Evolutionary conservation across 2,113 vertebrate species (phyloP).

Genomic region (Gallinago media): DNA sequence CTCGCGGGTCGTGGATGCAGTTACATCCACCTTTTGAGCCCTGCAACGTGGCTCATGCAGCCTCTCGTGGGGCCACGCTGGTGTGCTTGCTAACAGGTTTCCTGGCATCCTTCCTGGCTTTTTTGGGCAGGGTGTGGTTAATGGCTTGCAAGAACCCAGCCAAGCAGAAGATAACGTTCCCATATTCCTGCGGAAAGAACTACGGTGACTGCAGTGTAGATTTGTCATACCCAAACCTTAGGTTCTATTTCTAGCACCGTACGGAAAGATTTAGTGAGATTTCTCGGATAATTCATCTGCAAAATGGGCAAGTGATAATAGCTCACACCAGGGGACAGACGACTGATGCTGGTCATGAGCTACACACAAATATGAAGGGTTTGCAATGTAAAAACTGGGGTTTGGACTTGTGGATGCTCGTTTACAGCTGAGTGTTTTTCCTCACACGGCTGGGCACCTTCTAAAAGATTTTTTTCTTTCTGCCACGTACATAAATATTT

Average conservation of each 20-base stretch:
- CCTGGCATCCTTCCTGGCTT: neutral
- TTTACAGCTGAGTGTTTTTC: neutral
- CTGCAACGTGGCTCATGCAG: neutral
- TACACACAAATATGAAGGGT: neutral
- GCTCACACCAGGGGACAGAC: neutral
- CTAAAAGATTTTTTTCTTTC: neutral
- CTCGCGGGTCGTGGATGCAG: neutral
- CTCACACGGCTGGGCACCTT: neutral
- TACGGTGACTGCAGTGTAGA: neutral
- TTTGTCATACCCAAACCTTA: slow-evolving; percentile 16
- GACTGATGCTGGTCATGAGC: neutral
- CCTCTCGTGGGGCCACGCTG: neutral
- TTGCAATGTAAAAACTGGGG: neutral
- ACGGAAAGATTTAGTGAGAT: slow-evolving; percentile 19
- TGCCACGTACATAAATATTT: neutral
- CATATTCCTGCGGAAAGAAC: neutral
- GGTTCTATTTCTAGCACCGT: slow-evolving; percentile 24
- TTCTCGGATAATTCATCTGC: neutral
- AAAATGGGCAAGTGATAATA: slow-evolving; percentile 6
- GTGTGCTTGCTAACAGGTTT: neutral
- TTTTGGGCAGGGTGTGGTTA: slow-evolving; percentile 28
- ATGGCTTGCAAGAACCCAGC: slow-evolving; percentile 23
- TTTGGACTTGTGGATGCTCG: neutral
- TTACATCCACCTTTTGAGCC: neutral
- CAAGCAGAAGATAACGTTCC: neutral